A percentile compares a stretch with the other conserved stretches of the same genome.
Evolutionary conservation across 2,888 invertebrate species (phyloP).

Genomic region (Phaonia tiefii): DNA sequence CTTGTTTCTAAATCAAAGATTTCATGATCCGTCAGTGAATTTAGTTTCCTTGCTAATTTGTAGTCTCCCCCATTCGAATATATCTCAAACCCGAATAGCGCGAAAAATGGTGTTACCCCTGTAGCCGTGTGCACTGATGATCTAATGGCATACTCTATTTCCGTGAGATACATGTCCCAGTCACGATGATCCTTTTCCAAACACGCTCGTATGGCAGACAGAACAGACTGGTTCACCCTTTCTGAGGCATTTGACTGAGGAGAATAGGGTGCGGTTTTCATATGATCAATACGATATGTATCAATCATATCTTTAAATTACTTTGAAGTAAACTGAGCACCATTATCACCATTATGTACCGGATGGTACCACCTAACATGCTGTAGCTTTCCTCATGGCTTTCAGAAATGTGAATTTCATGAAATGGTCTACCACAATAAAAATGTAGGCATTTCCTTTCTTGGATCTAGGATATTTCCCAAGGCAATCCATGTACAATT

Average conservation of each 20-base stretch:
- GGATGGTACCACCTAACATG: no score
- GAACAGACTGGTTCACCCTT: no score
- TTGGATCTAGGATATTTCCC: neutral
- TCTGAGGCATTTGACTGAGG: no score
- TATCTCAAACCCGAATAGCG: slow-evolving; percentile 11
- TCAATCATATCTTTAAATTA: slow-evolving; percentile 17
- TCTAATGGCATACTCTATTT: slow-evolving; percentile 44
- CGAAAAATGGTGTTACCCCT: slow-evolving; percentile 43
- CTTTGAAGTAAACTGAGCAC: no score
- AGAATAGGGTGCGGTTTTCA: no score
- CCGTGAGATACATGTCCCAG: slow-evolving; percentile 21
- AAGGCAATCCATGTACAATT: slow-evolving; percentile 61
- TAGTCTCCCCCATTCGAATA: slow-evolving; percentile 13
- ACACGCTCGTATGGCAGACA: no score
- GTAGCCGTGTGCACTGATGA: slow-evolving; percentile 39
- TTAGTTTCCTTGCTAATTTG: neutral
- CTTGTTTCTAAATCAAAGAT: neutral
- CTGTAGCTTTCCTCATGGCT: no score
- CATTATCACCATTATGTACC: no score
- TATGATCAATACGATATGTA: neutral
- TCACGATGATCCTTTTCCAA: no score
- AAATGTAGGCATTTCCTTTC: neutral
- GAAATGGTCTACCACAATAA: no score
- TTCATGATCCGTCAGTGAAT: slow-evolving; percentile 25
- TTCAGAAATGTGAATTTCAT: neutral